Evolutionary conservation across 2,888 invertebrate species (phyloP), one percentile per base, ranked within the genome.

Genomic region (Sinohyriopsis cumingii): DNA sequence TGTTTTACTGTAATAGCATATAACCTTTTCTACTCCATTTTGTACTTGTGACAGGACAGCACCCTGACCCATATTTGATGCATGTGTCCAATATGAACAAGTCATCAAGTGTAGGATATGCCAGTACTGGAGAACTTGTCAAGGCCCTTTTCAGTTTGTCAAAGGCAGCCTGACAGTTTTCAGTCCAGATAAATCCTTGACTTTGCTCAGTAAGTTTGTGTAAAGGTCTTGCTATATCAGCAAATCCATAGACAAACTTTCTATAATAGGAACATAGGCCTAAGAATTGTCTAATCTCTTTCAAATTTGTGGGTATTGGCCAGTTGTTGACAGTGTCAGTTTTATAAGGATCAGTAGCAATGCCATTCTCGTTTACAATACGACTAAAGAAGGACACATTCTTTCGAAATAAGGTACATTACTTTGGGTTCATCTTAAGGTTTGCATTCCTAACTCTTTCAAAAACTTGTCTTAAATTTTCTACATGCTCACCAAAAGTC

Each of bases 301-400:
- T 33, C 0, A 63, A 15, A 56, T 63, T 57, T 54, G 9, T 55
- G 24, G n/a, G 9, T n/a, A 57, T n/a, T 22, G 22, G n/a, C 5
- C 12, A n/a, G n/a, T 57, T 25, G 65, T 59, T 55, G 59, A 28
- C 28, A 5, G 28, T 28, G 28, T 28, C 28, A 28, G 28, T 28
- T 28, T 28, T 4, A 28, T 28, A 3, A 28, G 28, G 5, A 28
- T 4, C 5, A 5, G 28, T 5, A n/a, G n/a, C n/a, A 18, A 77
- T 64, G 0, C 79, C 78, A 18, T 70, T 60, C 18, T 59, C 59
- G 6, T 63, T 61, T 9, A 82, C 72, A 5, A 82, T 63, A 55
- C 80, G 75, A 0, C 83, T 81, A 15, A 82, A 65, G 62, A 76
- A 84, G 61, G 4, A 80, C n/a, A n/a, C 28, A 25, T 45, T 25